Evolutionary conservation across 2,888 invertebrate genomes (phyloP).

Genomic region (Eristalis tenax): DNA sequence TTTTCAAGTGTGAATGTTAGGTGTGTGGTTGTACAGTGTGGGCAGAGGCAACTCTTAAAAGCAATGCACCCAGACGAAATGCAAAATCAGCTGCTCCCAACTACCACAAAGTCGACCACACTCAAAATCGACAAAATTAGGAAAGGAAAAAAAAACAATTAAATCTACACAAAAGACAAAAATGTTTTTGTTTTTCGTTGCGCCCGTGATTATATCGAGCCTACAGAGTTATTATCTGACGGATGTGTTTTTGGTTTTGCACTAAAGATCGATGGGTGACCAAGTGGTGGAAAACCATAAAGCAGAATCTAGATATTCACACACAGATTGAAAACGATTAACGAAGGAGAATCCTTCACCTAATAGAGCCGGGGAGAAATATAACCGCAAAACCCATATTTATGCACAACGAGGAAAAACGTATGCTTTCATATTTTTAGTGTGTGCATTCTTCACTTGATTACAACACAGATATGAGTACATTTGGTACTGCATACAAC

Average conservation of each 20-base stretch:
- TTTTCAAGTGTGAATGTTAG: constrained; percentile 69
- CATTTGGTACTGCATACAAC: constrained; percentile 32
- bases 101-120: constrained; percentile 53
- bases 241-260: constrained; percentile 32
- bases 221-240: constrained; percentile 23
- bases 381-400: constrained; percentile 13
- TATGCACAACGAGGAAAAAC: constrained; percentile 23
- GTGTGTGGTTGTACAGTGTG: constrained; percentile 66
- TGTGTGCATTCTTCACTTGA: constrained; percentile 56
- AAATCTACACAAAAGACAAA: constrained; percentile 62
- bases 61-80: constrained; percentile 52
- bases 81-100: constrained; percentile 68
- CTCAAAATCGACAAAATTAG: constrained; percentile 31
- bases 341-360: constrained; percentile 65
- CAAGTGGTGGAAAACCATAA: constrained; percentile 40
- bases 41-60: constrained; percentile 60
- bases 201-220: constrained; percentile 15
- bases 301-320: constrained; percentile 57
- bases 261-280: constrained; percentile 62
- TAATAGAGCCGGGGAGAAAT: constrained; percentile 36
- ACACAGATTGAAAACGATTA: constrained; percentile 57
- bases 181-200: constrained; percentile 36
- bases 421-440: constrained; percentile 47
- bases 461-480: constrained; percentile 47
- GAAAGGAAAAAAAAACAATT: constrained; percentile 42